These are phyloP conservation scores for Platycercus adscitus DNA, from an alignment of 2,113 vertebrate genomes.

Conservation along the genomic window DNA sequence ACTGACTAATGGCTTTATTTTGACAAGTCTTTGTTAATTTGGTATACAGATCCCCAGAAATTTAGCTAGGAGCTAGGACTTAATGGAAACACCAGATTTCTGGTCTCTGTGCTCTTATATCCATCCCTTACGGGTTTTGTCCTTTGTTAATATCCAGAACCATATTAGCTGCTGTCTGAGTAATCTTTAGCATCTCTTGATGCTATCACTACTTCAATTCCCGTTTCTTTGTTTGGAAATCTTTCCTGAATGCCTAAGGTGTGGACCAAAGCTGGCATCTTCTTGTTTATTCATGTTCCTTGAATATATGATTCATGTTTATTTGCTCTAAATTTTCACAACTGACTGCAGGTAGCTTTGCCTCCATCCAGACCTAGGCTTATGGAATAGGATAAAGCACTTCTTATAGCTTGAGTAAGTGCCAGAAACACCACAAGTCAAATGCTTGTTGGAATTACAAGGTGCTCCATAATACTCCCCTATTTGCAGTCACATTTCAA, in stretches of 20 bases:
- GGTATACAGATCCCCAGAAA: not conserved
- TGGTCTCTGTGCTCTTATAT: not conserved
- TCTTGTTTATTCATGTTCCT: not conserved
- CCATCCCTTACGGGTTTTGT: not conserved
- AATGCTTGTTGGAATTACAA: not conserved
- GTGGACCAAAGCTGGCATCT: not conserved
- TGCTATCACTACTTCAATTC: not conserved
- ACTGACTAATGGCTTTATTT: not conserved
- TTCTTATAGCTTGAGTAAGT: not conserved
- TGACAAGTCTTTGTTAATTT: not conserved
- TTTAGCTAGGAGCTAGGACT: not conserved
- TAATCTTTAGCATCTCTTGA: not conserved
- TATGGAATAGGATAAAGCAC: not conserved
- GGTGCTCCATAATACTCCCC: not conserved
- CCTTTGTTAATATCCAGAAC: not conserved
- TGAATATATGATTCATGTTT: not conserved
- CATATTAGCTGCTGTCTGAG: rapidly evolving
- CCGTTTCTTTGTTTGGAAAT: not conserved
- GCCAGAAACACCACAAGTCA: not conserved
- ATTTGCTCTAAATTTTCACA: not conserved
- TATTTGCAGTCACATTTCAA: not conserved
- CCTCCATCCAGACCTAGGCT: not conserved
- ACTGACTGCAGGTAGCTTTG: not conserved
- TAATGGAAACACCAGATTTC: not conserved
- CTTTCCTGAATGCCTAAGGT: not conserved